Conservation (phyloP, 2,113 vertebrate genomes). For the Sisor rabdophorus region DNA sequence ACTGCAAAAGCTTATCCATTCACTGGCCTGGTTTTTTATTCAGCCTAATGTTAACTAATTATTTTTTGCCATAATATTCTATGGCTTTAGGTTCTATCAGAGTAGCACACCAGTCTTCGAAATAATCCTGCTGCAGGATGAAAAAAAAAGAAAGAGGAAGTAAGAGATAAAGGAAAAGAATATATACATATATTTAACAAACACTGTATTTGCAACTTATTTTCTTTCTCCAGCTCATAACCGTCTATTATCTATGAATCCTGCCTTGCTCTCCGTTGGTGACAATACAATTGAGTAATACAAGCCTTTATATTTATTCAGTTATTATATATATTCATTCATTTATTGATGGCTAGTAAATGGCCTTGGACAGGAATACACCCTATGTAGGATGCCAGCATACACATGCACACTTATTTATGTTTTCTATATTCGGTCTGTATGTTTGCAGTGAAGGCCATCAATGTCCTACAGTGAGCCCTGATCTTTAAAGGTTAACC, state of each 20-base stretch:
- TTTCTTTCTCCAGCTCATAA: not conserved
- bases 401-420: not conserved
- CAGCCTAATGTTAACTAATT: slow-evolving; percentile 74
- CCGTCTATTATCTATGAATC: not conserved
- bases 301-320: not conserved
- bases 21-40: slow-evolving; percentile 52
- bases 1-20: slow-evolving; percentile 44
- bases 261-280: not conserved
- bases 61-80: slow-evolving; percentile 73
- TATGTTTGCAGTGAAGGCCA: slow-evolving; percentile 26
- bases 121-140: slow-evolving; percentile 71
- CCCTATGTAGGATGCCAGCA: not conserved
- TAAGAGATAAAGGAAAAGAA: not conserved
- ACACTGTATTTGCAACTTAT: not conserved
- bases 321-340: too few species aligned
- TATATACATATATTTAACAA: slow-evolving; percentile 57
- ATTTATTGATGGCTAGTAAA: not conserved
- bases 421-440: not conserved
- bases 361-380: not conserved
- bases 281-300: not conserved
- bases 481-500: slow-evolving; percentile 37
- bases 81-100: slow-evolving; percentile 70
- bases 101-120: slow-evolving; percentile 63
- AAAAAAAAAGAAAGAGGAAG: slow-evolving; percentile 17
- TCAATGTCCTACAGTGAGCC: slow-evolving; percentile 14